Evolutionary conservation across 1,140 invertebrate species (phyloP).

Genomic region (Pteromalus puparum): DNA sequence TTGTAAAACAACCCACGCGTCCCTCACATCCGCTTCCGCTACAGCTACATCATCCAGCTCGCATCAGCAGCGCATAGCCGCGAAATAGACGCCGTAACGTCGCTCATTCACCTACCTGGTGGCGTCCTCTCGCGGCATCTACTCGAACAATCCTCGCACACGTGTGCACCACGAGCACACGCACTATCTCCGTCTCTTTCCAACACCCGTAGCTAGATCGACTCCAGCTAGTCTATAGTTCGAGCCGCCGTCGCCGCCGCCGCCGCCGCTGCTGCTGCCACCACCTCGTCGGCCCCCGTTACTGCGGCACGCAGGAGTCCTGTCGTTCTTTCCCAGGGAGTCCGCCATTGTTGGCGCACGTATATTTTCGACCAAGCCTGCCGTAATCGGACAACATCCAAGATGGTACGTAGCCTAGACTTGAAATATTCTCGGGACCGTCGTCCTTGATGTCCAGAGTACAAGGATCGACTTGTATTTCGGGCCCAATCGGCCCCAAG

Average conservation of each 20-base stretch:
- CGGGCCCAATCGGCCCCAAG: neutral
- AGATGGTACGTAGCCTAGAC: slow-evolving; percentile 82
- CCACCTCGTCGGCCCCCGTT: neutral
- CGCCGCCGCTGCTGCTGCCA: neutral
- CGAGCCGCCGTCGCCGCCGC: slow-evolving; percentile 1
- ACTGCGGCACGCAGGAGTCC: slow-evolving; percentile 6
- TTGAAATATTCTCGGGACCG: slow-evolving; percentile 59
- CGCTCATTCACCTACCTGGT: no score
- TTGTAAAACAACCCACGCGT: no score
- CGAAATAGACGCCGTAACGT: no score
- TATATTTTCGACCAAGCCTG: slow-evolving; percentile 81
- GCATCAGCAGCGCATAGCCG: no score
- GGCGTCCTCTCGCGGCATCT: no score
- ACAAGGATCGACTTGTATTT: slow-evolving; percentile 53
- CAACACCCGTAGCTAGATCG: no score
- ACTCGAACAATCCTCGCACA: no score
- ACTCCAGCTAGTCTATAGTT: neutral
- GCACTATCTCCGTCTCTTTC: no score
- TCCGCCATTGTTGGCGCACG: slow-evolving; percentile 90
- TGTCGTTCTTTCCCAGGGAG: slow-evolving; percentile 78
- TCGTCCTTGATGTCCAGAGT: neutral
- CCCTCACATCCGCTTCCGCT: no score
- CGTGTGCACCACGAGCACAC: no score
- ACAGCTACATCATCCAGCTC: no score
- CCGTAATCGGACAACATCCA: slow-evolving; percentile 89